Evolutionary conservation across 2,113 vertebrate genomes (phyloP).

Genomic region (Deroptyus accipitrinus): DNA sequence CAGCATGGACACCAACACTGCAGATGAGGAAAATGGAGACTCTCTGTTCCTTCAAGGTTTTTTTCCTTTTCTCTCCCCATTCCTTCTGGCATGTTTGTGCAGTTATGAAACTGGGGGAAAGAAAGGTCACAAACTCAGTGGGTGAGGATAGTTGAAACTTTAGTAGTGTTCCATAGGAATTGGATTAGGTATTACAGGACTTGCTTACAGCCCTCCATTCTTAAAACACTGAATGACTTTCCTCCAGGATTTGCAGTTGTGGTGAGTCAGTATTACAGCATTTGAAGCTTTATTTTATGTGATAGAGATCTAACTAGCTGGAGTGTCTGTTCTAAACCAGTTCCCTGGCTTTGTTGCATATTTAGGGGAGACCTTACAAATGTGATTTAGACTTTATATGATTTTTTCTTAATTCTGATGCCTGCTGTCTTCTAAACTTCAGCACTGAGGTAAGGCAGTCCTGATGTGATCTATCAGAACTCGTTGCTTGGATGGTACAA

Average conservation of each 20-base stretch:
- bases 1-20: fast-evolving
- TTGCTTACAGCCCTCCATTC: not conserved
- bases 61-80: not conserved
- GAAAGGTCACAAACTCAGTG: not conserved
- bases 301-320: not conserved
- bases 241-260: not conserved
- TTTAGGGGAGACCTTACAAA: fast-evolving
- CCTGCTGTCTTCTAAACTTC: not conserved
- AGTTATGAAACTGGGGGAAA: not conserved
- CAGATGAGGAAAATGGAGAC: not conserved
- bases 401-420: not conserved
- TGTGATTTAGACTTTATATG: not conserved
- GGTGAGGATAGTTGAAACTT: not conserved
- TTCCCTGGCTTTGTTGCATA: not conserved
- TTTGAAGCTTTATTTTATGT: not conserved
- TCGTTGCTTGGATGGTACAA: not conserved
- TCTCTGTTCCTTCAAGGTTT: not conserved
- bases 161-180: not conserved
- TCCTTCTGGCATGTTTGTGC: not conserved
- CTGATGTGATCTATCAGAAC: not conserved
- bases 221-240: not conserved
- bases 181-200: not conserved
- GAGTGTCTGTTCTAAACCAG: not conserved
- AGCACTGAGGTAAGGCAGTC: not conserved
- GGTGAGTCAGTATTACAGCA: not conserved